phyloP scores from a whole-genome alignment of 2,888 invertebrate species.

The Agonopterix subpropinquella region DNA sequence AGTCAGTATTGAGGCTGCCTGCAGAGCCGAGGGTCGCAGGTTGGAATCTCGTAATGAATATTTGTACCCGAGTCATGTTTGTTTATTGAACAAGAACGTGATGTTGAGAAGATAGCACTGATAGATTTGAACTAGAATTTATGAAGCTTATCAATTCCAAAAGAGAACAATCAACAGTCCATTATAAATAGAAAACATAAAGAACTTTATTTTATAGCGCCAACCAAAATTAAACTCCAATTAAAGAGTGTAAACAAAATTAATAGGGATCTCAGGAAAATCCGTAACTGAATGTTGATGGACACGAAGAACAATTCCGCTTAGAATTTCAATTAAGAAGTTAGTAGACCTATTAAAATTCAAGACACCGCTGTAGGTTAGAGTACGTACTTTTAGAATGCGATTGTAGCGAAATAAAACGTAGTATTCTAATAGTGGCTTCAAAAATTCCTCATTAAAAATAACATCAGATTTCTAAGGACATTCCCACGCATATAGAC shows the following conservation, averaged over 20 bases:
- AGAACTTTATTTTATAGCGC: conserved; percentile 3
- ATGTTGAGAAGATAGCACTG: too few species aligned
- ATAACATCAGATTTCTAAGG: neutral
- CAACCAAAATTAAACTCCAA: conserved; percentile 11
- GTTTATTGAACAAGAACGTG: too few species aligned
- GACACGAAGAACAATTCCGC: conserved; percentile 39
- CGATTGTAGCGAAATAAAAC: conserved; percentile 36
- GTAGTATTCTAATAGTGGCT: conserved; percentile 4
- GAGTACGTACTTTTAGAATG: conserved; percentile 35
- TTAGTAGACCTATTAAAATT: conserved; percentile 48
- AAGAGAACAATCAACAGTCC: conserved; percentile 1
- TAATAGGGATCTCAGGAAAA: conserved; percentile 33
- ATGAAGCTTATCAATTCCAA: too few species aligned
- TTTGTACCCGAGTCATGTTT: too few species aligned
- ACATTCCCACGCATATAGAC: conserved; percentile 30
- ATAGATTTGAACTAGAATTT: too few species aligned
- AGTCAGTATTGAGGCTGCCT: too few species aligned
- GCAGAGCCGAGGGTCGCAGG: too few species aligned
- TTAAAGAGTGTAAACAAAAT: conserved; percentile 29
- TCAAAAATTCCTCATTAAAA: conserved; percentile 8
- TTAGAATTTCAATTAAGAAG: conserved; percentile 56
- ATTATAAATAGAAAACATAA: conserved; percentile 1
- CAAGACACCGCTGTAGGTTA: conserved; percentile 33
- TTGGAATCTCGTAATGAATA: too few species aligned
- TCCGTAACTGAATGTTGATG: conserved; percentile 44